A percentile compares a stretch with the other conserved stretches of the same genome.
These are phyloP conservation scores for Corynorhinus townsendii DNA, from an alignment of 2,113 vertebrate genomes.

Conservation along the genomic window DNA sequence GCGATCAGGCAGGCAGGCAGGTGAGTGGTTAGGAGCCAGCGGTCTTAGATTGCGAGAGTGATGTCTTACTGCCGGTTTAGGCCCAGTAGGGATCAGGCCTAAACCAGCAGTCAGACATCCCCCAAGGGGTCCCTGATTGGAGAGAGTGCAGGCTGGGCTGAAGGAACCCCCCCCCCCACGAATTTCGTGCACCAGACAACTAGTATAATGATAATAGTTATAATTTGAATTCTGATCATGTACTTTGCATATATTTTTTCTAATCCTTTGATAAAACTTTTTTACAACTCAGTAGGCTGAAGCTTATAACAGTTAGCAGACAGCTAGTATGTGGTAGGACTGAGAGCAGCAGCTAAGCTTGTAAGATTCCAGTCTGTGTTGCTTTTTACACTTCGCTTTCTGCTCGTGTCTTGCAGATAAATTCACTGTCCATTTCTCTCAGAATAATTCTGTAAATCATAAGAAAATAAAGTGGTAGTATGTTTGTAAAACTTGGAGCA, in stretches of 20 bases:
- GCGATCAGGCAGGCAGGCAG: too few species aligned
- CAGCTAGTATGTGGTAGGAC: background rate
- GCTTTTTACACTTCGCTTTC: background rate
- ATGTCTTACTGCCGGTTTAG: too few species aligned
- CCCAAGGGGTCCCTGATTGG: too few species aligned
- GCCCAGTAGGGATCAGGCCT: too few species aligned
- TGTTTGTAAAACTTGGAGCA: background rate
- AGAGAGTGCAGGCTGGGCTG: too few species aligned
- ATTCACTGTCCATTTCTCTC: background rate
- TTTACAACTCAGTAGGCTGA: background rate
- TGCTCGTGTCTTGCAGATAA: background rate
- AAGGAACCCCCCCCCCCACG: too few species aligned
- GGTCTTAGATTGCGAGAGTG: too few species aligned
- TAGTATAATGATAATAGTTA: background rate
- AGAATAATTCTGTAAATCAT: background rate
- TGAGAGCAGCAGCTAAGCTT: background rate
- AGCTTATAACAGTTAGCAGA: background rate
- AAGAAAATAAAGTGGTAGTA: background rate
- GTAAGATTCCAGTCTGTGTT: background rate
- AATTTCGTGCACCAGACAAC: too few species aligned
- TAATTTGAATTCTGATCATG: background rate
- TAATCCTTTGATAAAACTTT: background rate
- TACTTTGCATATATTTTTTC: slow-evolving; percentile 1
- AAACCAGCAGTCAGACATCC: too few species aligned
- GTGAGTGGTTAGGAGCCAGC: too few species aligned